Base-by-base conservation (phyloP, 92 coral and sea anemone genomes). In the Pocillopora meandrina region DNA sequence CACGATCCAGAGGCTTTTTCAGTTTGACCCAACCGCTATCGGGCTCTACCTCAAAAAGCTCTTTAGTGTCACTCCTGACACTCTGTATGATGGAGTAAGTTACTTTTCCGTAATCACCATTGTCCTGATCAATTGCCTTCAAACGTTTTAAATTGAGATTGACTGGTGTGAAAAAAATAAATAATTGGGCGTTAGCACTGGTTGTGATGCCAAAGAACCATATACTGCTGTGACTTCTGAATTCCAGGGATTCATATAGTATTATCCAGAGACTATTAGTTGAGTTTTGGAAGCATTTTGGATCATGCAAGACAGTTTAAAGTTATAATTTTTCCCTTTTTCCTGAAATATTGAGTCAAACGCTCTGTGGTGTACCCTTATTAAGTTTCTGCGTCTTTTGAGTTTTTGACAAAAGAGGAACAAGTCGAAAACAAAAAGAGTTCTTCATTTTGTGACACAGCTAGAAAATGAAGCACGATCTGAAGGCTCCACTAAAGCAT, bases 1-100 rank as follows among this genome's bases (percentile, higher is more conserved):
- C 98, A 21, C 87, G 82, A 87, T 94, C 93, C 61, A 94, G 87
- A 14, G 42, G 68, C 18, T 65, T 79, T 64, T 84, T 81, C 1
- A 94, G 82, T 1, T 80, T 85, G 73, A 94, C 76, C 82, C 65
- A 81, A 61, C 98, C 98, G 18, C 84, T 87, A 63, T 74, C 72
- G 65, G 87, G 63, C 52, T 90, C 87, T 14, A 94, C 79, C 8
- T 63, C 69, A 72, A 94, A 94, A 18, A 91, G 56, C 12, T 71
- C 84, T 10, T 17, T 76, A 56, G 93, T 89, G 70, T 73, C 80
- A 12, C 58, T 75, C 72, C 78, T 70, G 60, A 78, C 87, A 52
- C 89, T 81, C 80, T 87, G 98, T 42, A 85, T 73, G 60, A 94
- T 66, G 34, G 93, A 83, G 85, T 94, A 94, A 9, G 87, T 78